Conservation (phyloP, 2,888 invertebrate genomes). For the Tuta absoluta region DNA sequence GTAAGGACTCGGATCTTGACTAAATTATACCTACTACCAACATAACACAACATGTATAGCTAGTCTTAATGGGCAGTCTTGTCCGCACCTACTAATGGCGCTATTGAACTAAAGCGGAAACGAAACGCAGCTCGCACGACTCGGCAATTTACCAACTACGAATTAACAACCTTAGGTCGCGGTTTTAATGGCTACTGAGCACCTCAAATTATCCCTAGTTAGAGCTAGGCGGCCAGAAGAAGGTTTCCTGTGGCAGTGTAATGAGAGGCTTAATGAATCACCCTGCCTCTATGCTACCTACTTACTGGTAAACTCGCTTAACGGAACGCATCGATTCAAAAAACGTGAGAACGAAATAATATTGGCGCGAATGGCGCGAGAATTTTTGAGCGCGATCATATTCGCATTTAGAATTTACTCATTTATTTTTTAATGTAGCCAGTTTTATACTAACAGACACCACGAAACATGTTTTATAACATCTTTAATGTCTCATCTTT, state of each 20-base stretch:
- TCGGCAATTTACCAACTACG: constrained; percentile 19
- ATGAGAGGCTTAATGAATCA: constrained; percentile 66
- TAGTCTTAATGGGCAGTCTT: constrained; percentile 36
- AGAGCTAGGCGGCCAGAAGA: constrained; percentile 26
- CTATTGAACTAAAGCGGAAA: constrained; percentile 67
- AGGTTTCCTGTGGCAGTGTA: constrained; percentile 56
- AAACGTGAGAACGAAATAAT: constrained; percentile 1
- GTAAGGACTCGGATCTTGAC: too few relatives aligned
- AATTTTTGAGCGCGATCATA: too few relatives aligned
- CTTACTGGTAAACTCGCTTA: background rate
- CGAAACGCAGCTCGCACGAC: constrained; percentile 49
- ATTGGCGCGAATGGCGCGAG: too few relatives aligned
- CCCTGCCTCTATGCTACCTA: background rate
- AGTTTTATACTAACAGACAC: too few relatives aligned
- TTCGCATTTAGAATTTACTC: too few relatives aligned
- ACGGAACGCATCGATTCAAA: background rate
- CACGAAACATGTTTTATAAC: too few relatives aligned
- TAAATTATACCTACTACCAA: too few relatives aligned
- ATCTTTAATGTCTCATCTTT: too few relatives aligned
- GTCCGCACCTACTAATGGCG: constrained; percentile 50
- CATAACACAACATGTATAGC: too few relatives aligned
- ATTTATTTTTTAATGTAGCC: too few relatives aligned
- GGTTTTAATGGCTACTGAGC: constrained; percentile 27
- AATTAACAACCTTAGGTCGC: constrained; percentile 38
- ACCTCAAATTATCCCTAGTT: constrained; percentile 32